phyloP scores from a whole-genome alignment of 1,140 invertebrate genomes.

The Eulimnadia texana region DNA sequence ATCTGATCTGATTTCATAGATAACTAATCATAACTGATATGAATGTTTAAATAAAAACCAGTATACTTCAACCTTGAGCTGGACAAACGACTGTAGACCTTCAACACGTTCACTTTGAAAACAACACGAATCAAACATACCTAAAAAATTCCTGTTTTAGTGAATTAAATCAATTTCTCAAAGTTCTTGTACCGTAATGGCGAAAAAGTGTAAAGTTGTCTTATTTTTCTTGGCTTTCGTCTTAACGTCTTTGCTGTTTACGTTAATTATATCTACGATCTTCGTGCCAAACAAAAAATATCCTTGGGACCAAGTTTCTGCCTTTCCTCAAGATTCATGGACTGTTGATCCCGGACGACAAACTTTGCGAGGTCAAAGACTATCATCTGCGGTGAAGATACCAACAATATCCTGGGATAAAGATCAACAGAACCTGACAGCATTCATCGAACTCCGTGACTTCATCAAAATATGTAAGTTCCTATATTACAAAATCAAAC shows the following conservation, averaged over 20 bases:
- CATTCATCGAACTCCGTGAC: conserved; percentile 17
- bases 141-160: no score
- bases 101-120: no score
- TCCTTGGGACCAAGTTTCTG: background rate
- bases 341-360: background rate
- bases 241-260: background rate
- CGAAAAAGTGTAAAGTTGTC: background rate
- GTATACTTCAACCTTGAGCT: no score
- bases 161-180: no score
- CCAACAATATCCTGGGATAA: conserved; percentile 20
- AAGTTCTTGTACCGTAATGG: background rate
- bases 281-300: background rate
- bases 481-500: no score
- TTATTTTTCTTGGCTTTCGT: background rate
- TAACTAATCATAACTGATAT: no score
- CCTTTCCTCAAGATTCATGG: background rate
- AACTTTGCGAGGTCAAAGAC: conserved; percentile 11
- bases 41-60: no score
- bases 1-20: no score
- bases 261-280: background rate
- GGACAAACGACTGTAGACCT: no score
- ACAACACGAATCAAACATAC: no score
- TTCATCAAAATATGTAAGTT: conserved; percentile 21
- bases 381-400: conserved; percentile 21
- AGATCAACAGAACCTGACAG: conserved; percentile 17